phyloP scores from a whole-genome alignment of 2,797 vertebrate species.

The Perdix hodgsoniae region DNA sequence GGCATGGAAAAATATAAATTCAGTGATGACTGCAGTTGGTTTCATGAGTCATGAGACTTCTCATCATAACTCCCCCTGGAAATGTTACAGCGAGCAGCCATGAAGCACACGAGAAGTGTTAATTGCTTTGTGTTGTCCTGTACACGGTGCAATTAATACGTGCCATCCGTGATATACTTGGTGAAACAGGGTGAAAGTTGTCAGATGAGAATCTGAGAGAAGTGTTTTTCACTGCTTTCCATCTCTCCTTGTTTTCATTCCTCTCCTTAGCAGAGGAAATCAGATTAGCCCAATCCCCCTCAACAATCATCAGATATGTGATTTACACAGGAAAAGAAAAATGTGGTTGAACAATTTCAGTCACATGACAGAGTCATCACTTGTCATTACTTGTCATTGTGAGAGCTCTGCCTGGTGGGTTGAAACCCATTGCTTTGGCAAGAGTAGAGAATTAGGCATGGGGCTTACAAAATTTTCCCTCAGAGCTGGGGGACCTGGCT shows the following conservation, averaged over 20 bases:
- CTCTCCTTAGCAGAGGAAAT: not conserved
- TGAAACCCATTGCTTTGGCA: not conserved
- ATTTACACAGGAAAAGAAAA: not conserved
- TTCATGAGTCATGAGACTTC: slow-evolving; percentile 46
- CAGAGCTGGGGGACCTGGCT: accelerated
- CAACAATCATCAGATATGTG: not conserved
- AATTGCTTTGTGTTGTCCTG: slow-evolving; percentile 65
- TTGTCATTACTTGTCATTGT: not conserved
- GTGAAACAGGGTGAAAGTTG: not conserved
- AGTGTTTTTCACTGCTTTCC: not conserved
- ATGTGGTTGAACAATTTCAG: not conserved
- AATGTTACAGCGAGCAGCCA: slow-evolving; percentile 7
- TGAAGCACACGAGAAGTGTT: slow-evolving; percentile 44
- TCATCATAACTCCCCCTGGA: slow-evolving; percentile 41
- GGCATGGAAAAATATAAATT: not conserved
- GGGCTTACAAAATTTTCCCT: not conserved
- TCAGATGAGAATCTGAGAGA: not conserved
- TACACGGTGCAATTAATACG: slow-evolving; percentile 35
- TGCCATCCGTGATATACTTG: not conserved
- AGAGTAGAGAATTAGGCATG: not conserved
- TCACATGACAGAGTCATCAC: not conserved
- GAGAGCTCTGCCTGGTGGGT: not conserved
- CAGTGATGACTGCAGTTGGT: slow-evolving; percentile 15
- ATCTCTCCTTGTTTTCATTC: not conserved
- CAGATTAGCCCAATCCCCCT: not conserved